phyloP scores from a whole-genome alignment of 2,888 invertebrate species.

The Sympetrum striolatum region DNA sequence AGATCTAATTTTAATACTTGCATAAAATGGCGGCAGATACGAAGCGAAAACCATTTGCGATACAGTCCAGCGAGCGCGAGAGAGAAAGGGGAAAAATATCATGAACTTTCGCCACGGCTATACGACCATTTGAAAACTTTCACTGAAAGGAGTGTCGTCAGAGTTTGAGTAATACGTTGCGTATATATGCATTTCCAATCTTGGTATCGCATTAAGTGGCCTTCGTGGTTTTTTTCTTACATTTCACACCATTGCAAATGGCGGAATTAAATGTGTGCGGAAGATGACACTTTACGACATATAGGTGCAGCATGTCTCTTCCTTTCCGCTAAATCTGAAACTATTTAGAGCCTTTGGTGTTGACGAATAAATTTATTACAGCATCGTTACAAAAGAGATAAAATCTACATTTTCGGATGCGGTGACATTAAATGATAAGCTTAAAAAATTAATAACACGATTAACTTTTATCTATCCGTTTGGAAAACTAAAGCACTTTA shows the following conservation, averaged over 20 bases:
- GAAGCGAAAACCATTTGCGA: neutral
- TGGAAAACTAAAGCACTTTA: too few species aligned
- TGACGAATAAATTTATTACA: too few species aligned
- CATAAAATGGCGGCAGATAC: neutral
- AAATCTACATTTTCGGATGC: too few species aligned
- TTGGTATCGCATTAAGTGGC: neutral
- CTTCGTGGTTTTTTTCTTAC: neutral
- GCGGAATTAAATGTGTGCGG: neutral
- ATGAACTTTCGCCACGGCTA: slow-evolving; percentile 14
- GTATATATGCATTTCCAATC: slow-evolving; percentile 7
- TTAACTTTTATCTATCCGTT: too few species aligned
- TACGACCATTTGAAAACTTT: slow-evolving; percentile 28
- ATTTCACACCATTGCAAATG: neutral
- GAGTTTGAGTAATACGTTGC: slow-evolving; percentile 35
- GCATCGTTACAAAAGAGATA: too few species aligned
- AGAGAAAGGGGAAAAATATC: neutral
- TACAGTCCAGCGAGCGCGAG: neutral
- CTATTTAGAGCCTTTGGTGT: too few species aligned
- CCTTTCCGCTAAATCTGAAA: too few species aligned
- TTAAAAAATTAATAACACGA: too few species aligned
- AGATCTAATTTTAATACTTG: neutral
- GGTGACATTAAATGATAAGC: too few species aligned
- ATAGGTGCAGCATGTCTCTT: too few species aligned
- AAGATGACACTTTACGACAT: neutral
- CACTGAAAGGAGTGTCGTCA: slow-evolving; percentile 28